Evolutionary conservation across 2,797 vertebrate genomes (phyloP).

Genomic region (Meriones psammophilus): DNA sequence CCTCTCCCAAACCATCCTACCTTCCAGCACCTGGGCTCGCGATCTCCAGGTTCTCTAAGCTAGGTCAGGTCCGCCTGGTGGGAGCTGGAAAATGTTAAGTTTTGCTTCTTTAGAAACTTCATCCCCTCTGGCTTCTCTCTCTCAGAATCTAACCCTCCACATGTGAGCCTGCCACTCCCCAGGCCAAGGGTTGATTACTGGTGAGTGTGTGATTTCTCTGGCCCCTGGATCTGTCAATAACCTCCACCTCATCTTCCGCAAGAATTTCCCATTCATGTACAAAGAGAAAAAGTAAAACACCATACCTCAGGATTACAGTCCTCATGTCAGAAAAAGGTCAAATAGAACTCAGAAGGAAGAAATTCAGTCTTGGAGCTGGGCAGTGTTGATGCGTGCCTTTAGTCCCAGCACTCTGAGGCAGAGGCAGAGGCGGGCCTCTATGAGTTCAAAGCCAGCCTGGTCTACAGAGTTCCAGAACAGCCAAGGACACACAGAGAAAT

Average conservation of each 20-base stretch:
- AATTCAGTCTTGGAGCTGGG: not conserved
- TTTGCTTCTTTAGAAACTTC: not conserved
- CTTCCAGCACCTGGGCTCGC: not conserved
- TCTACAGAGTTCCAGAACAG: not conserved
- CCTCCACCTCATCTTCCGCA: not conserved
- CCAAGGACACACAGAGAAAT: not conserved
- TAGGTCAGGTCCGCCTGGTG: conserved; percentile 2
- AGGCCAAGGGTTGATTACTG: not conserved
- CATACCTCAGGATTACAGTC: not conserved
- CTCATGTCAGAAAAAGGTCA: not conserved
- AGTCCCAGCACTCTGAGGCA: not conserved
- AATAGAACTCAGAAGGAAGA: not conserved
- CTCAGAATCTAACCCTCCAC: not conserved
- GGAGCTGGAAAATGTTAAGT: not conserved
- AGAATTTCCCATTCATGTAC: conserved; percentile 45
- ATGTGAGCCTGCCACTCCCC: not conserved
- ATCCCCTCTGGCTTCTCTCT: not conserved
- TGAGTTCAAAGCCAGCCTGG: not conserved
- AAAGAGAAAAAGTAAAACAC: conserved; percentile 13
- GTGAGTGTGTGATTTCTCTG: not conserved
- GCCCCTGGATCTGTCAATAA: not conserved
- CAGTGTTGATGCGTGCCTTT: no score
- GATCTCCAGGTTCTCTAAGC: not conserved
- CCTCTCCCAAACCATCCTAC: not conserved
- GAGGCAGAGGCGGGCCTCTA: not conserved